These are phyloP conservation scores for Prolemur simus DNA, from an alignment of 2,113 vertebrate species.

Conservation along the genomic window DNA sequence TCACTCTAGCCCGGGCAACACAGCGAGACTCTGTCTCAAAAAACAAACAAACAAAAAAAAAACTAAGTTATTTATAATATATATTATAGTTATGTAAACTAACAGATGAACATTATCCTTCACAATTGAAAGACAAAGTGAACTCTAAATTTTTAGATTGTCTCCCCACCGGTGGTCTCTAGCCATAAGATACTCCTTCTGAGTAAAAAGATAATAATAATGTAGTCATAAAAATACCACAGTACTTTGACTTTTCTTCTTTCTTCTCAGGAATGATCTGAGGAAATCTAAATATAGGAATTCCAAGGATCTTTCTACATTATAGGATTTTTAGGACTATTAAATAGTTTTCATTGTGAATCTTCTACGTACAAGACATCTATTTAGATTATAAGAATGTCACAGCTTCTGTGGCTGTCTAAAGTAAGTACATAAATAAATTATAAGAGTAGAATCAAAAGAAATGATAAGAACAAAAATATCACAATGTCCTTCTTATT, in stretches of 20 bases:
- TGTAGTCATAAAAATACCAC: not conserved
- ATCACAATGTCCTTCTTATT: not conserved
- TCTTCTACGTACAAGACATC: not conserved
- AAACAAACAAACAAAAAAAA: no score
- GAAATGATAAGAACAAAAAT: constrained; percentile 12
- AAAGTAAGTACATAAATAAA: not conserved
- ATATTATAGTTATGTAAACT: constrained; percentile 50
- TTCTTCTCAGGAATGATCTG: not conserved
- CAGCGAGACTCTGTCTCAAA: no score
- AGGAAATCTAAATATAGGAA: constrained; percentile 33
- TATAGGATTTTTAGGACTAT: not conserved
- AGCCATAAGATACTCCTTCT: not conserved
- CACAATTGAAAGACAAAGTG: constrained; percentile 10
- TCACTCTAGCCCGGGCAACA: no score
- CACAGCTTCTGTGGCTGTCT: no score
- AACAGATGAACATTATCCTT: constrained; percentile 41
- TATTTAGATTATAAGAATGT: not conserved
- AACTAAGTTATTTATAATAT: constrained; percentile 58
- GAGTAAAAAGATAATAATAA: constrained; percentile 16
- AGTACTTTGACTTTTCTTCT: not conserved
- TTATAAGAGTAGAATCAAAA: not conserved
- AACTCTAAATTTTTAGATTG: constrained; percentile 36
- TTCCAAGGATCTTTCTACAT: constrained; percentile 20
- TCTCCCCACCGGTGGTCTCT: not conserved
- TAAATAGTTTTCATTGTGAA: not conserved